These are phyloP conservation scores for Bombus sylvicola DNA, from an alignment of 1,140 invertebrate genomes.

Conservation along the genomic window DNA sequence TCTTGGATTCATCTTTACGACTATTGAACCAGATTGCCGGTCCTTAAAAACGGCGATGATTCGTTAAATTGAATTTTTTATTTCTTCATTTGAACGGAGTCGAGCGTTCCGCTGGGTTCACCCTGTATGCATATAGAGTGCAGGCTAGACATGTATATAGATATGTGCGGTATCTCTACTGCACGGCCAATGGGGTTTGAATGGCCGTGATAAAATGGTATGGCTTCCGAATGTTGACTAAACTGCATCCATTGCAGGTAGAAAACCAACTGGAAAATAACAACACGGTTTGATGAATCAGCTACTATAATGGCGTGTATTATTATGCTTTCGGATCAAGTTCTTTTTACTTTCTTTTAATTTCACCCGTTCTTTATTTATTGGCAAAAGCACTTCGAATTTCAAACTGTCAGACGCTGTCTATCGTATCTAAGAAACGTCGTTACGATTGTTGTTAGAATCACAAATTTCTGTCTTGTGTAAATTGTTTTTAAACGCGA, in stretches of 20 bases:
- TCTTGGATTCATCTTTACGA: slow-evolving; percentile 17
- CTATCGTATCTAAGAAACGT: not conserved
- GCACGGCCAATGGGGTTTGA: slow-evolving; percentile 83
- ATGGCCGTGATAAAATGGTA: slow-evolving; percentile 82
- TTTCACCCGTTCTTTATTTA: too few species aligned
- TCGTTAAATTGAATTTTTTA: slow-evolving; percentile 47
- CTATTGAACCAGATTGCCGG: slow-evolving; percentile 1
- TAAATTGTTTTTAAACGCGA: not conserved
- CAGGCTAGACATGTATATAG: slow-evolving; percentile 75
- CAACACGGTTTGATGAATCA: slow-evolving; percentile 65
- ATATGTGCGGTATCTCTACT: slow-evolving; percentile 81
- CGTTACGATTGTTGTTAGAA: too few species aligned
- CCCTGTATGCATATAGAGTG: slow-evolving; percentile 72
- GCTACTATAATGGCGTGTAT: slow-evolving; percentile 3
- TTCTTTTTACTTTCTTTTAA: not conserved
- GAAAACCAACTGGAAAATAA: slow-evolving; percentile 83
- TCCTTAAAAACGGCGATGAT: slow-evolving; percentile 22
- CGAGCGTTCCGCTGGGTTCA: slow-evolving; percentile 59
- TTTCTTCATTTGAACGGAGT: slow-evolving; percentile 34
- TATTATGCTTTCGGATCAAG: not conserved
- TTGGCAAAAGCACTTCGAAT: rapidly evolving
- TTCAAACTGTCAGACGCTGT: not conserved
- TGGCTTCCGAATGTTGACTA: slow-evolving; percentile 83
- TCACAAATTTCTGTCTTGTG: not conserved
- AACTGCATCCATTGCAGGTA: slow-evolving; percentile 82